Conservation (phyloP, 2,113 vertebrate genomes). For the Antigone vipio region DNA sequence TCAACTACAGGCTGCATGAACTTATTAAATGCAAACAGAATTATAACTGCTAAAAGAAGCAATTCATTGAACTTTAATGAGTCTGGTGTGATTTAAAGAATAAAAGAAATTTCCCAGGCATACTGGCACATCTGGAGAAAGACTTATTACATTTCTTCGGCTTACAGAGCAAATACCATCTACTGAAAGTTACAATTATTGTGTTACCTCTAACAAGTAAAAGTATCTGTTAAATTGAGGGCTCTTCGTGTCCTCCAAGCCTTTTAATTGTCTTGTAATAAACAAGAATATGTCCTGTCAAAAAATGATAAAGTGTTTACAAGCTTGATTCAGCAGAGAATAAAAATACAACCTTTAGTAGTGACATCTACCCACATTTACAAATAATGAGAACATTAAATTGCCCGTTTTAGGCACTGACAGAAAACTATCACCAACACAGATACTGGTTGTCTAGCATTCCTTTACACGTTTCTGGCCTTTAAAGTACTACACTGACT, state of each 20-base stretch:
- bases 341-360: background rate
- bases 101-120: background rate
- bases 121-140: background rate
- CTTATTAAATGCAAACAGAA: background rate
- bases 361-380: background rate
- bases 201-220: constrained; percentile 95
- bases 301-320: constrained; percentile 43
- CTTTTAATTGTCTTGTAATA: constrained; percentile 98
- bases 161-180: background rate
- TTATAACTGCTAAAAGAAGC: background rate
- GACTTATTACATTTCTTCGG: background rate
- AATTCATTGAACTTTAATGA: background rate
- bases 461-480: background rate
- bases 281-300: constrained; percentile 98
- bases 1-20: background rate
- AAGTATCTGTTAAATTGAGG: constrained; percentile 99
- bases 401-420: background rate
- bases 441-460: background rate
- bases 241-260: constrained; percentile 98
- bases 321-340: background rate
- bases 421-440: background rate
- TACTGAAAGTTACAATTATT: background rate
- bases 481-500: background rate
- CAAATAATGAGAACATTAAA: background rate
- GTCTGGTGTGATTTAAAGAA: background rate